Evolutionary conservation across 2,888 invertebrate genomes (phyloP), one percentile per base, ranked within the genome.

Genomic region (Rhopalosiphum nymphaeae): DNA sequence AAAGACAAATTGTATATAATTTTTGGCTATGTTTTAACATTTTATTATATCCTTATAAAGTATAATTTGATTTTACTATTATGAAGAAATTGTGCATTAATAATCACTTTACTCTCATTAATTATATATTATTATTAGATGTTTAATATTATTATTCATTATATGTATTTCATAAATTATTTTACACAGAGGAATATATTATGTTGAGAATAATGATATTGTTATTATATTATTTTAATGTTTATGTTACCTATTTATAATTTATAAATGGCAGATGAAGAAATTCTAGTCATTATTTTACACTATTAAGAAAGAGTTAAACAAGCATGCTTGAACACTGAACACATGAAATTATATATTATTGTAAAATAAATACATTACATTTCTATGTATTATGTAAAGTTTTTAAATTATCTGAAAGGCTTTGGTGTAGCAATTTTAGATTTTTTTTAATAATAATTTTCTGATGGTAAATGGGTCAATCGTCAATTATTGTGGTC

Each of bases 41-140:
- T 85, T 57, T 44, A 91, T 91, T 92, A 92, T 44, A 29, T 89
- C 9, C 25, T 53, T 25, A 78, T 9, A 46, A n/a, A 53, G n/a
- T 88, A 61, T 67, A 57, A 86, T 92, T 67, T 21, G 26, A 36
- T n/a, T 87, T 49, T 61, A 92, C 49, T 61, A 87, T 92, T 87
- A n/a, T n/a, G 13, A 92, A 29, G 9, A 87, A 78, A 49, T 42
- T 49, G 16, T 87, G 46, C 26, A 87, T 88, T 88, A 87, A n/a
- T 91, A 86, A 16, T 86, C n/a, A 87, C 61, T 87, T 92, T 87
- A 92, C 56, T 25, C 67, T 92, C 25, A 78, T 93, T 89, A 93
- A 67, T n/a, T 93, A 78, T 78, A 53, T 91, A 88, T 88, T 93
- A 91, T 91, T n/a, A 93, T n/a, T 78, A 89, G 42, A 89, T 78